phyloP scores from a whole-genome alignment of 2,888 invertebrate species.

The Caenorhabditis angaria region DNA sequence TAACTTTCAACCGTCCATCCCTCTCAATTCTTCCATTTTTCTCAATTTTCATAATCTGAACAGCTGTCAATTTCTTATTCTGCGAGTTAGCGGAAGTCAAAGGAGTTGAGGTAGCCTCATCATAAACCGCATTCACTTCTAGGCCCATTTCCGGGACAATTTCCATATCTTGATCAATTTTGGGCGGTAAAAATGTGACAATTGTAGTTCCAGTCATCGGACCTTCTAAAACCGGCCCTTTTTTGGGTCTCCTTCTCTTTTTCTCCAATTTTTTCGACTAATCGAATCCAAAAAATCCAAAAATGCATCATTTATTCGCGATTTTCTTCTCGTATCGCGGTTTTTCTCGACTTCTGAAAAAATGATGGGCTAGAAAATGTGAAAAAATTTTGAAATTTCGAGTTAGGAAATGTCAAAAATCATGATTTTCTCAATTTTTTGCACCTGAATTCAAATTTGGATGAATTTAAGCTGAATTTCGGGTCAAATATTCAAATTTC shows the following conservation, averaged over 20 bases:
- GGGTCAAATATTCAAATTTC: too few relatives aligned
- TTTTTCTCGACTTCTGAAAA: conserved; percentile 51
- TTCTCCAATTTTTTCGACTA: conserved; percentile 15
- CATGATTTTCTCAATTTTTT: too few relatives aligned
- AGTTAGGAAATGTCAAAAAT: too few relatives aligned
- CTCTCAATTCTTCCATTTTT: conserved; percentile 81
- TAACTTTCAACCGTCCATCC: conserved; percentile 81
- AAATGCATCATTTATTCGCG: conserved; percentile 55
- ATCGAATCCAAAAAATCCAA: conserved; percentile 46
- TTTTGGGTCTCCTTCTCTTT: neutral
- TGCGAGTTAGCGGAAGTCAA: too few relatives aligned
- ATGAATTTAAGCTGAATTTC: too few relatives aligned
- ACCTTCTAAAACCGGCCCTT: conserved; percentile 8
- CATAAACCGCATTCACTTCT: conserved; percentile 33
- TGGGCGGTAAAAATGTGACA: conserved; percentile 16
- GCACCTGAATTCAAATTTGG: too few relatives aligned
- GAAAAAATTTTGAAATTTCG: too few relatives aligned
- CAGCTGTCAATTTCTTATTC: conserved; percentile 28
- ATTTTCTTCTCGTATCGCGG: conserved; percentile 45
- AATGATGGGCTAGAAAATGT: too few relatives aligned
- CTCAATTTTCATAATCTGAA: conserved; percentile 55
- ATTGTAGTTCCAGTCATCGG: conserved; percentile 22
- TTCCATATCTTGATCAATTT: neutral
- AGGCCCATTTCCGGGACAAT: neutral
- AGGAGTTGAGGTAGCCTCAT: conserved; percentile 19